Evolutionary conservation across 2,888 invertebrate species (phyloP).

Genomic region (Tholera decimalis): DNA sequence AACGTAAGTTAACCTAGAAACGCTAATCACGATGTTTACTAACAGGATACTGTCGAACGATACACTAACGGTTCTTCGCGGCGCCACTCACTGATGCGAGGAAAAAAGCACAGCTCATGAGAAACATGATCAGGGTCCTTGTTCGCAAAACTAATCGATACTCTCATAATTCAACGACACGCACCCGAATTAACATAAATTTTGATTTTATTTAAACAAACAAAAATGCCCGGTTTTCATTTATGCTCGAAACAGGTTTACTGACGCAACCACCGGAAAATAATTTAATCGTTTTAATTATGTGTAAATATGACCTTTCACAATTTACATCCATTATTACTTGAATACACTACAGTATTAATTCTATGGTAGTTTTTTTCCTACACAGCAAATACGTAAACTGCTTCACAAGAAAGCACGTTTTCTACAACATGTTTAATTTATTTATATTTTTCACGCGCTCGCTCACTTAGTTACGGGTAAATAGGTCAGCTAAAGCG

Average conservation of each 20-base stretch:
- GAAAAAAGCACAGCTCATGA: slow-evolving; percentile 45
- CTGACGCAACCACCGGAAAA: slow-evolving; percentile 45
- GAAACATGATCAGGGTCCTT: slow-evolving; percentile 42
- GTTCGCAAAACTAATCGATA: slow-evolving; percentile 37
- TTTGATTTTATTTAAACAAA: slow-evolving; percentile 39
- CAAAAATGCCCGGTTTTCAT: slow-evolving; percentile 17
- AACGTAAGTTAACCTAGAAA: slow-evolving; percentile 67
- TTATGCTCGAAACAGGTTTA: slow-evolving; percentile 29
- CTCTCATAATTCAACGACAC: slow-evolving; percentile 20
- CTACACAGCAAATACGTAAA: slow-evolving; percentile 4
- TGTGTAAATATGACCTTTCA: background rate
- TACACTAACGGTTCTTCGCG: slow-evolving; percentile 61
- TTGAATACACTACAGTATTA: slow-evolving; percentile 14
- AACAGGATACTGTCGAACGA: slow-evolving; percentile 67
- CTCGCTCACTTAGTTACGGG: slow-evolving; percentile 53
- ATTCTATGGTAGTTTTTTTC: background rate
- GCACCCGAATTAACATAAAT: slow-evolving; percentile 12
- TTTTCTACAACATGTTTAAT: slow-evolving; percentile 55
- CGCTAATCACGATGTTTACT: slow-evolving; percentile 65
- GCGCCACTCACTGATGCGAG: slow-evolving; percentile 49
- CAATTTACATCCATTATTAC: slow-evolving; percentile 2
- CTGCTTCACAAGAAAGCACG: slow-evolving; percentile 39
- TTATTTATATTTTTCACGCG: slow-evolving; percentile 54
- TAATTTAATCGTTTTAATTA: slow-evolving; percentile 17
- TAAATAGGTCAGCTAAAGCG: slow-evolving; percentile 59